Conservation (phyloP, 2,888 invertebrate species). For the Morpho deidamia region DNA sequence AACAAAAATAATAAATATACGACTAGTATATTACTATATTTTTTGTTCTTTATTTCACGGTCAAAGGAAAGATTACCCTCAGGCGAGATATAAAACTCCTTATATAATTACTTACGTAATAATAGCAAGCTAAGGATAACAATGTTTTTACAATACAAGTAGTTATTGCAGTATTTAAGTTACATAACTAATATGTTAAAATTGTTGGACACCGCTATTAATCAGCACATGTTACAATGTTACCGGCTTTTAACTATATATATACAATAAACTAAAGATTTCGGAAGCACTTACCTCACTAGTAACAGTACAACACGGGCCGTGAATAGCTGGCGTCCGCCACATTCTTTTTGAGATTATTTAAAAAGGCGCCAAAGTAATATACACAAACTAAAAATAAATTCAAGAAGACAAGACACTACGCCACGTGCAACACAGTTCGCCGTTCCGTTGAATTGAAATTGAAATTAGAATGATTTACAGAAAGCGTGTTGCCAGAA, state of each 20-base stretch:
- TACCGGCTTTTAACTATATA: conserved; percentile 9
- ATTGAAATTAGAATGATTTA: too few species aligned
- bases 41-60: conserved; percentile 10
- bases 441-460: background rate
- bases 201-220: conserved; percentile 2
- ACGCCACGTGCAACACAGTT: conserved; percentile 14
- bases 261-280: background rate
- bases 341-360: conserved; percentile 9
- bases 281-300: conserved; percentile 5
- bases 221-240: conserved; percentile 1
- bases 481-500: too few species aligned
- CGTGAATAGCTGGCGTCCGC: conserved; percentile 1
- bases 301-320: background rate
- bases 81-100: conserved; percentile 35
- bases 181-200: conserved; percentile 13
- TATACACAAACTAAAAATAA: conserved; percentile 11
- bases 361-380: conserved; percentile 9
- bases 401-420: conserved; percentile 2
- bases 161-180: conserved; percentile 11
- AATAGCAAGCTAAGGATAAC: conserved; percentile 42
- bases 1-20: too few species aligned
- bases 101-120: conserved; percentile 65
- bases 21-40: background rate
- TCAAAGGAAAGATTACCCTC: conserved; percentile 12
- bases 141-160: conserved; percentile 15